These are phyloP conservation scores for Polydrusus cervinus DNA, from an alignment of 2,888 invertebrate species.

Conservation along the genomic window DNA sequence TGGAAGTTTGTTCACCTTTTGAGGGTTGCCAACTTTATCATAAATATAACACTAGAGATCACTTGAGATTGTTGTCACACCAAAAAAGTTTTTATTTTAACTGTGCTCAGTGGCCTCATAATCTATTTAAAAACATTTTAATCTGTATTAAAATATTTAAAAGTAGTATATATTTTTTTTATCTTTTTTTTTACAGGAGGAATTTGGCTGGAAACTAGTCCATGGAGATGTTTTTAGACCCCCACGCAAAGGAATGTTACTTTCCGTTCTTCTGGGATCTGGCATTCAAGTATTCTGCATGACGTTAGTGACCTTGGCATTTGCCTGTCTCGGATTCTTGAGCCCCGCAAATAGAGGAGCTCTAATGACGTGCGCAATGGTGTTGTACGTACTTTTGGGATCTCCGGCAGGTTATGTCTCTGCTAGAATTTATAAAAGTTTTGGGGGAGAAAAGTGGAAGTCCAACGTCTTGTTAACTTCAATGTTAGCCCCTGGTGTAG, in stretches of 20 bases:
- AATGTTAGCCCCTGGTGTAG: constrained; percentile 95
- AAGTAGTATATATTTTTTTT: no score
- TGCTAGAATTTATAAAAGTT: constrained; percentile 97
- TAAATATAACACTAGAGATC: no score
- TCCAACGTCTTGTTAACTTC: constrained; percentile 97
- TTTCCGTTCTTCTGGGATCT: constrained; percentile 96
- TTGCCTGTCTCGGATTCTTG: constrained; percentile 99
- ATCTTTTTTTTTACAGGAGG: constrained; percentile 79
- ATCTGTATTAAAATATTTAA: background rate
- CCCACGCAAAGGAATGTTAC: constrained; percentile 95
- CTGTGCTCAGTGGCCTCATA: no score
- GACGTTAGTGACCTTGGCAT: constrained; percentile 95
- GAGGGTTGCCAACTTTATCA: no score
- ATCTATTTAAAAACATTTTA: no score
- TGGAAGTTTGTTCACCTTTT: no score
- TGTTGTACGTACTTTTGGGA: constrained; percentile 96
- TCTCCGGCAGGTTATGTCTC: constrained; percentile 98
- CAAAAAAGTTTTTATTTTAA: no score
- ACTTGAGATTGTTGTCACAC: no score
- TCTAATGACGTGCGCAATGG: constrained; percentile 98
- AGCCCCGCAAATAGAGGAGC: constrained; percentile 99
- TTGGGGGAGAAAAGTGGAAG: constrained; percentile 99
- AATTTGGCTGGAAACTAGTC: constrained; percentile 98
- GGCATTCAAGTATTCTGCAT: constrained; percentile 97
- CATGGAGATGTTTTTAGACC: constrained; percentile 99